Percentiles rank a stretch among this genome's conserved stretches.
Conservation (phyloP, 2,888 invertebrate genomes). For the Agonum fuliginosum region DNA sequence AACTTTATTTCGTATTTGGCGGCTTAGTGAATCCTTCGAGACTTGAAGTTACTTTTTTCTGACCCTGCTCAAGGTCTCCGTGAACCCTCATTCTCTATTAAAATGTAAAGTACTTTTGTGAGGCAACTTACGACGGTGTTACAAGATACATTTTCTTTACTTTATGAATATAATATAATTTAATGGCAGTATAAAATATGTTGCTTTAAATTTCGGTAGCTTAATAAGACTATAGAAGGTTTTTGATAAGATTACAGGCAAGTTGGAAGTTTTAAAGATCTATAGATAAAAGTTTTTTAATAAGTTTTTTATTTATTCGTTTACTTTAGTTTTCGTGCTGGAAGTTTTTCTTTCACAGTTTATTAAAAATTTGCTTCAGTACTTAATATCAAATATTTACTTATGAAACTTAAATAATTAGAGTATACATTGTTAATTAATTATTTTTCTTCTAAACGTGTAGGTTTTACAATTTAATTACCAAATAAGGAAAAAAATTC, state of each 20-base stretch:
- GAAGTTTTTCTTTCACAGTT: background rate
- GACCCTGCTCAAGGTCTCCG: background rate
- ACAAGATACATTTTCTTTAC: background rate
- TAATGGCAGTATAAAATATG: conserved; percentile 15
- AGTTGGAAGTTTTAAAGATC: background rate
- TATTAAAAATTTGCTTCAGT: background rate
- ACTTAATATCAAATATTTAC: background rate
- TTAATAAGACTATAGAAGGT: conserved; percentile 10
- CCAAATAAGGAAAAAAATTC: no score
- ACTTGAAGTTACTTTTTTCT: conserved; percentile 8
- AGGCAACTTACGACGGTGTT: conserved; percentile 8
- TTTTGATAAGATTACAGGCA: background rate
- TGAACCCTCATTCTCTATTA: background rate
- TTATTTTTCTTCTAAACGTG: background rate
- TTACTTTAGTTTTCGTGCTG: background rate
- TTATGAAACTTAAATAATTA: background rate
- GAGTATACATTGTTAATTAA: no score
- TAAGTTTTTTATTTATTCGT: background rate
- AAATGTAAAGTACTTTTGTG: conserved; percentile 16
- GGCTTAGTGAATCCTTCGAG: background rate
- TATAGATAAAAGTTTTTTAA: background rate
- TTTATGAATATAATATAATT: conserved; percentile 29
- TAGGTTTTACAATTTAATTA: no score
- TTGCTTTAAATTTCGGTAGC: background rate
- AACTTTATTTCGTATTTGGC: conserved; percentile 13